Base-by-base conservation (phyloP, 2,797 vertebrate species). In the Schizothorax lantsangensis region DNA sequence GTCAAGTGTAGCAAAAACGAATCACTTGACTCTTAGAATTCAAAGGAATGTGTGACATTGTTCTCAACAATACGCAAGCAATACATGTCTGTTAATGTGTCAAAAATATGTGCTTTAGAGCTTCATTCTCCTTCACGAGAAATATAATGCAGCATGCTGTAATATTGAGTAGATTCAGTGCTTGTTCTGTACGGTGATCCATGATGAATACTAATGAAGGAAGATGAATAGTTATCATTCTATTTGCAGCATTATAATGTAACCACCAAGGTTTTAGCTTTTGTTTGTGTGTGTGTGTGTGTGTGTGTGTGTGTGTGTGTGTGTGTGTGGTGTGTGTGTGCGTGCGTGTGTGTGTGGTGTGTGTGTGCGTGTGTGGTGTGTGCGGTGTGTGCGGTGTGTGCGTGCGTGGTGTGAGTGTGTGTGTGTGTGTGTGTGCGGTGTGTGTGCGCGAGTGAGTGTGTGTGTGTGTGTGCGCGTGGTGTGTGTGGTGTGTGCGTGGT, bases 171-270 rank as follows among this genome's bases (percentile, higher is more conserved):
- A 10, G 77, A 79, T 26, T 54, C 30, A 57, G 30, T 11, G 47
- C 73, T 4, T 4, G 12, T 38, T 43, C 14, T 43, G 10, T 30
- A 43, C 52, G 12, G 38, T 43, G 38, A 83, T 33, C 15, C 52
- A 30, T 0, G 8, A 74, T 57, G n/a, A 62, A 43, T 74, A 54
- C 5, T 83, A 62, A 74, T 74, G 40, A 83, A 73, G 52, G 54
- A 83, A 73, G 54, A 10, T 19, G 10, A 33, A 66, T 45, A 36
- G 33, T 23, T 4, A 17, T 54, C 47, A 36, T 54, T 82, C 14
- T 40, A 12, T 54, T 38, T 26, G 21, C 7, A 14, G 21, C 62
- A 52, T 52, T 77, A 19, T 11, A 52, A 75, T 52, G 45, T 49
- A 52, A 47, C 47, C 73, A 77, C 66, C 69, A 45, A 45, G 38